These are phyloP conservation scores for Meganola albula DNA, from an alignment of 2,888 invertebrate species.

Conservation along the genomic window DNA sequence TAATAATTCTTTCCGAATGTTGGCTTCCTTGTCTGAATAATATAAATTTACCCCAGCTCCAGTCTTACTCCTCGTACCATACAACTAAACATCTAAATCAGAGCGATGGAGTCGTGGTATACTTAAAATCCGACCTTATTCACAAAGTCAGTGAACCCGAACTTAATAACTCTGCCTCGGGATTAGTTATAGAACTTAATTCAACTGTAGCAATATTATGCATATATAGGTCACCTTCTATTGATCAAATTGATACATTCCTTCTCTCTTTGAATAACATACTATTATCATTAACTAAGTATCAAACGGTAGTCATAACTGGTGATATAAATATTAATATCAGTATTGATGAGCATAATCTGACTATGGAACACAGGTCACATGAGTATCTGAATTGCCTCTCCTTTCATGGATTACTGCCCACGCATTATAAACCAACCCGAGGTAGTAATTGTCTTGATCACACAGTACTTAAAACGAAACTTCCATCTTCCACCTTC, in stretches of 20 bases:
- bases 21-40: slow-evolving; percentile 1
- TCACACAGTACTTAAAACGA: too few species aligned
- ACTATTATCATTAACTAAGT: slow-evolving; percentile 8
- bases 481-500: too few species aligned
- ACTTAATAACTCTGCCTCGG: background rate
- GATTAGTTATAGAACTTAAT: background rate
- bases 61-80: background rate
- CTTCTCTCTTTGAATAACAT: too few species aligned
- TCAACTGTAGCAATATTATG: slow-evolving; percentile 1
- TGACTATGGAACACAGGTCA: too few species aligned
- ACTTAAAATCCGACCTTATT: background rate
- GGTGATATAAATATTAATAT: too few species aligned
- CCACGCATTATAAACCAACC: too few species aligned
- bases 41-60: background rate
- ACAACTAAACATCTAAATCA: slow-evolving; percentile 1
- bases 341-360: too few species aligned
- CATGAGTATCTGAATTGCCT: too few species aligned
- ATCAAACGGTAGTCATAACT: background rate
- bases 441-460: too few species aligned
- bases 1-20: slow-evolving; percentile 1
- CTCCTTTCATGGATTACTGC: too few species aligned
- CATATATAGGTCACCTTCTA: slow-evolving; percentile 3
- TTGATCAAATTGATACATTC: background rate
- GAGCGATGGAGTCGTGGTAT: slow-evolving; percentile 1
- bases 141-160: background rate